Base-by-base conservation (phyloP, 2,797 vertebrate species). In the Alosa sapidissima region DNA sequence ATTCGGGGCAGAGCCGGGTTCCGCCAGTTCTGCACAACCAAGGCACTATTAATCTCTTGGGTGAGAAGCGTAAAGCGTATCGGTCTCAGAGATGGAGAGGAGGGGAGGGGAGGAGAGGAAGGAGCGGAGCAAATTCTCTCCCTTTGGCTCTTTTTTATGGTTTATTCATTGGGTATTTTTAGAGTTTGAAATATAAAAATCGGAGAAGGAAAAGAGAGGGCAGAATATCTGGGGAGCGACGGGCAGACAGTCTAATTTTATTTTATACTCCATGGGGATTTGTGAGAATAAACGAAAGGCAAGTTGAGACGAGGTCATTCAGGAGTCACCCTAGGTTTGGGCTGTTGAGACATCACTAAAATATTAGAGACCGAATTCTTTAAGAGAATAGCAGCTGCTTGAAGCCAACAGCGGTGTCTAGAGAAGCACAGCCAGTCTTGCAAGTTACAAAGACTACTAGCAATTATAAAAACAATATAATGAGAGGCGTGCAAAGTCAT, bases 141-240 rank as follows among this genome's bases (percentile, higher is more conserved):
- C 68, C 68, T 41, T 19, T 75, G 68, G 68, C 68, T 41, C 10
- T 75, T 33, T 75, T 19, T 41, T 41, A 75, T 19, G 68, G 33
- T 45, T 75, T 75, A 75, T 75, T 75, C 68, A 75, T 41, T 33
- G 33, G 68, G 14, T 75, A 75, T 75, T 75, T 75, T 41, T 75
- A 36, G 33, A 33, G 68, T 75, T 41, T 10, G 68, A 36, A 72
- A 72, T 72, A 72, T 36, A 72, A 72, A 72, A 72, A 24, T 24
- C 28, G 33, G 33, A 72, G 33, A 5, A 3, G 62, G 36, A 75
- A 28, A 45, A 41, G 68, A 16, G 5, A 45, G 3, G 11, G 6
- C 24, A 11, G 62, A 7, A 33, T 33, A 33, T 65, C 24, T 65
- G 62, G 33, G 68, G 14, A 11, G 65, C 33, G 7, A 10, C 2